Conservation (phyloP, 2,113 vertebrate species). For the Dasyornis broadbenti region DNA sequence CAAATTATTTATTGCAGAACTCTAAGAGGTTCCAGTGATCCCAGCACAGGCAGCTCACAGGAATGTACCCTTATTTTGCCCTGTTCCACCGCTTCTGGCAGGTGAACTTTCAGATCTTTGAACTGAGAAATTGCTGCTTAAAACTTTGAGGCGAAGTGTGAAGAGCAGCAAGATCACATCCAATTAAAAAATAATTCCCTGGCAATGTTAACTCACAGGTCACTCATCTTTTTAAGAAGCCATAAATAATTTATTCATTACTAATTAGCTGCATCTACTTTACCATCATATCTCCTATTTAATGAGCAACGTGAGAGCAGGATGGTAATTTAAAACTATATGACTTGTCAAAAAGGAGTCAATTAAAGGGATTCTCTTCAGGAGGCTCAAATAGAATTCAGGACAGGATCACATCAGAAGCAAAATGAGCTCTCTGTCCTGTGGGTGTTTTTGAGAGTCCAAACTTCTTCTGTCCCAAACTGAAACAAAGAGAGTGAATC, state of each 20-base stretch:
- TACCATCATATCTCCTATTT: constrained; percentile 39
- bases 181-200: constrained; percentile 67
- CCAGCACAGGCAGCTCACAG: not conserved
- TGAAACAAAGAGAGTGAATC: not conserved
- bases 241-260: constrained; percentile 67
- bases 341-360: not conserved
- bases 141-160: not conserved
- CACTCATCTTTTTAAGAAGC: constrained; percentile 43
- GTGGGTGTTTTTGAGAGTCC: not conserved
- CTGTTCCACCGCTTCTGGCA: not conserved
- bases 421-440: not conserved
- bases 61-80: not conserved
- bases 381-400: not conserved
- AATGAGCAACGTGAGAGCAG: constrained; percentile 26
- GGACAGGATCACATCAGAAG: not conserved
- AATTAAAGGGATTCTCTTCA: constrained; percentile 23
- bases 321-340: constrained; percentile 19
- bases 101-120: not conserved
- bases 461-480: not conserved
- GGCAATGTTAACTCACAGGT: constrained; percentile 51
- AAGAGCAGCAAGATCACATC: constrained; percentile 9
- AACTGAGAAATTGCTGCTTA: not conserved
- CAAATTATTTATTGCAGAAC: not conserved
- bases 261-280: constrained; percentile 59
- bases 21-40: not conserved